Evolutionary conservation across 2,797 vertebrate species (phyloP).

Genomic region (Spinus olivaceus): DNA sequence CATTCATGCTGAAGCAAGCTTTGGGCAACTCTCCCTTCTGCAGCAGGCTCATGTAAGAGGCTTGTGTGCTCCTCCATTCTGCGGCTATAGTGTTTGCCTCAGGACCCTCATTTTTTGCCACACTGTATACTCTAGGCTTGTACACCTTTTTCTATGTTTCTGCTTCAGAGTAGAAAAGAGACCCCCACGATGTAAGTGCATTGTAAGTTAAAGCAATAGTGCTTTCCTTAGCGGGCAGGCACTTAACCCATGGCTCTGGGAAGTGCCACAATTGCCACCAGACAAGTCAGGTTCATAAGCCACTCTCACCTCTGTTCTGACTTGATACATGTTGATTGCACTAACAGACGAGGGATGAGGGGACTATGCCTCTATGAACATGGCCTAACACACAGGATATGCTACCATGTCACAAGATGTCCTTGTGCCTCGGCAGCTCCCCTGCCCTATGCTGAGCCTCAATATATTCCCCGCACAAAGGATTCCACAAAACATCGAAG

Average conservation of each 20-base stretch:
- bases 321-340: neutral
- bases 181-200: neutral
- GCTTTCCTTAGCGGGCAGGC: neutral
- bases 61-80: slow-evolving; percentile 7
- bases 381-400: neutral
- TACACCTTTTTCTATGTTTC: neutral
- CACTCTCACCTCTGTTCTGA: neutral
- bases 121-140: neutral
- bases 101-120: neutral
- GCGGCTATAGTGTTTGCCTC: slow-evolving; percentile 5
- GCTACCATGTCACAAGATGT: neutral
- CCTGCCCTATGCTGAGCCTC: neutral
- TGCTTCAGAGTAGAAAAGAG: neutral
- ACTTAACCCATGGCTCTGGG: neutral
- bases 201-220: neutral
- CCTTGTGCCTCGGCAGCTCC: neutral
- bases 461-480: neutral
- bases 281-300: neutral
- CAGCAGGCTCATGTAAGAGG: slow-evolving; percentile 40
- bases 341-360: neutral
- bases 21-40: slow-evolving; percentile 15
- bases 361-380: rapidly evolving
- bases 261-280: neutral
- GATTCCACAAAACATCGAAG: neutral
- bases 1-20: slow-evolving; percentile 58